phyloP scores from a whole-genome alignment of 37 sponge, comb jelly and placozoan species.

The Cliona cf. orientalis region DNA sequence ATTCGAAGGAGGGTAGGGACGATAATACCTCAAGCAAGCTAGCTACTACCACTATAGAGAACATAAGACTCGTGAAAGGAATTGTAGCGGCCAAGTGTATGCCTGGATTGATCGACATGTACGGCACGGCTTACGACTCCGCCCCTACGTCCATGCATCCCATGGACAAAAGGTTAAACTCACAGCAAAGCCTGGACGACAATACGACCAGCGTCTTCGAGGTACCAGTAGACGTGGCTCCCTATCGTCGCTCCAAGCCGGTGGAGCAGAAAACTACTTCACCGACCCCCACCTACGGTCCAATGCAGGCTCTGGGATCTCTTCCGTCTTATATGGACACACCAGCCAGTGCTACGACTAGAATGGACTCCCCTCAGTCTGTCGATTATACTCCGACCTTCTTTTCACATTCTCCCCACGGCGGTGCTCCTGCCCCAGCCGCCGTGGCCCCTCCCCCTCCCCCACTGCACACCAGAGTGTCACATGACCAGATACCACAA shows the following conservation, averaged over 20 bases:
- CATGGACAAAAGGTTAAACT: background rate
- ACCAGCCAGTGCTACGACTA: background rate
- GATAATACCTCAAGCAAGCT: no score
- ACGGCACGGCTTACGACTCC: slow-evolving; percentile 10
- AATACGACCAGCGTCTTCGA: background rate
- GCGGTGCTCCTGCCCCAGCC: slow-evolving; percentile 5
- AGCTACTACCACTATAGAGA: background rate
- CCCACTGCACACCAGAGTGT: background rate
- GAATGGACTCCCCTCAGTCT: slow-evolving; percentile 18
- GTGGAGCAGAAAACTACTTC: slow-evolving; percentile 15
- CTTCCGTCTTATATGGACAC: slow-evolving; percentile 63
- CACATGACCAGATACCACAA: background rate
- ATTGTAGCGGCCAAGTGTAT: slow-evolving; percentile 18
- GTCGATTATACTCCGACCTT: slow-evolving; percentile 25
- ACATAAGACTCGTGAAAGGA: slow-evolving; percentile 22
- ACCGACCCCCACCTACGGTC: slow-evolving; percentile 54
- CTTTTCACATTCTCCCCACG: slow-evolving; percentile 19
- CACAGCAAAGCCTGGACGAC: background rate
- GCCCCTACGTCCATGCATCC: slow-evolving; percentile 1
- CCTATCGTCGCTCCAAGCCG: background rate
- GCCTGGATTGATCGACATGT: slow-evolving; percentile 11
- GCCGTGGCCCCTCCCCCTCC: slow-evolving; percentile 13
- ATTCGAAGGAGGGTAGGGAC: no score
- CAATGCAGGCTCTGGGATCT: slow-evolving; percentile 59
- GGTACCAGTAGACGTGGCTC: slow-evolving; percentile 27